A percentile compares a stretch with the other conserved stretches of the same genome.
Conservation (phyloP, 2,888 invertebrate genomes). For the Zygothrica quintamaculata region DNA sequence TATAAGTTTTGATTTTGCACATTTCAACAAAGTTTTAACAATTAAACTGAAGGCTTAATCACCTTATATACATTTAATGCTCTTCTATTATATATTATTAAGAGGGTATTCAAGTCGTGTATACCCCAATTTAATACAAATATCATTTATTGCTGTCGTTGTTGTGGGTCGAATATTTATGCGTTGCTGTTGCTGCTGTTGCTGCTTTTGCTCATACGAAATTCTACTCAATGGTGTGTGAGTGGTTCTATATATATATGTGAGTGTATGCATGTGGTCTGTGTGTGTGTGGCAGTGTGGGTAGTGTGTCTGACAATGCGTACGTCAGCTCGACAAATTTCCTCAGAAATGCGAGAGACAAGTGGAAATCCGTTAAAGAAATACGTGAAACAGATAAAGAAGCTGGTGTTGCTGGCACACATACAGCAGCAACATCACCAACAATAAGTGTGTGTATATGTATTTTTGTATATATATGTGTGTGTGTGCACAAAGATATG, state of each 20-base stretch:
- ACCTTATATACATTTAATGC: too few species aligned
- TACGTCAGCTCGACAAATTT: constrained; percentile 71
- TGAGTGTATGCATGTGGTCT: constrained; percentile 12
- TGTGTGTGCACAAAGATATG: constrained; percentile 63
- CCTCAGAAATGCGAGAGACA: constrained; percentile 67
- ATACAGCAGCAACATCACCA: constrained; percentile 37
- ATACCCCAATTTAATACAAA: constrained; percentile 18
- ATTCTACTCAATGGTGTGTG: constrained; percentile 18
- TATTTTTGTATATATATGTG: constrained; percentile 12
- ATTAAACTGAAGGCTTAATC: too few species aligned
- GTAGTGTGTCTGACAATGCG: constrained; percentile 52
- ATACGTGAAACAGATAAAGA: constrained; percentile 72
- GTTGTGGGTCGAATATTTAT: constrained; percentile 45
- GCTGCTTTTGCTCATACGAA: constrained; percentile 35
- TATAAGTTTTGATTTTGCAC: too few species aligned
- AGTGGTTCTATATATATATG: constrained; percentile 12
- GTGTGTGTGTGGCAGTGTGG: constrained; percentile 18
- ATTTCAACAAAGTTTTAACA: too few species aligned
- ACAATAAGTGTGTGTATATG: constrained; percentile 23
- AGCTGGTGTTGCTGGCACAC: constrained; percentile 43
- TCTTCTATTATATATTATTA: neutral
- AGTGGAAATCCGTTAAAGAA: constrained; percentile 79
- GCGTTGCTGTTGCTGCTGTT: constrained; percentile 45
- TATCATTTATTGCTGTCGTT: constrained; percentile 31
- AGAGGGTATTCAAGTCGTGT: constrained; percentile 34